phyloP scores from a whole-genome alignment of 2,888 invertebrate species.

The Sceliomorpha sp. region DNA sequence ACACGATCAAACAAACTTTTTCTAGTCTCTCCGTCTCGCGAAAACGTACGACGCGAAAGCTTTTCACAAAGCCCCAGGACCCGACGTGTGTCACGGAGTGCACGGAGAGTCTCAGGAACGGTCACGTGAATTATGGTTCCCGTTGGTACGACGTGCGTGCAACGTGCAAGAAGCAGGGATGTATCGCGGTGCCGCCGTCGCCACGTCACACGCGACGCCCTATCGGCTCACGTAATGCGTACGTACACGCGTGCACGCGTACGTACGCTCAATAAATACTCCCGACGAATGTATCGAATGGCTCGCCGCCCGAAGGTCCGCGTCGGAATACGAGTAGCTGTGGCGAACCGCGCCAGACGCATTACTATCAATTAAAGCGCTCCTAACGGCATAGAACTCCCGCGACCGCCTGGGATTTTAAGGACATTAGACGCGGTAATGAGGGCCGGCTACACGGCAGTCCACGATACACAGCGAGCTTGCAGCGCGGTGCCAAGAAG shows the following conservation, averaged over 20 bases:
- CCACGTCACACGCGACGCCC: conserved; percentile 31
- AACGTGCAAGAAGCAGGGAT: conserved; percentile 21
- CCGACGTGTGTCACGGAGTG: too few relatives aligned
- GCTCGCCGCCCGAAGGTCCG: conserved; percentile 2
- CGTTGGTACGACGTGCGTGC: conserved; percentile 27
- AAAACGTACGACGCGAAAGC: too few relatives aligned
- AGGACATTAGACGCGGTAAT: conserved; percentile 38
- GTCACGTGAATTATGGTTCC: conserved; percentile 25
- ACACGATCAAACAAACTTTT: too few relatives aligned
- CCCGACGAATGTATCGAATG: not conserved
- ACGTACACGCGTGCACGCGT: conserved; percentile 8
- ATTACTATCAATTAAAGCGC: conserved; percentile 67
- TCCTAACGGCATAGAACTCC: conserved; percentile 30
- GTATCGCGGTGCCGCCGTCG: conserved; percentile 20
- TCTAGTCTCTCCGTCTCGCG: too few relatives aligned
- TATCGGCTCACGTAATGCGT: conserved; percentile 26
- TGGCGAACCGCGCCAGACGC: conserved; percentile 59
- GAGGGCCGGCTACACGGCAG: conserved; percentile 26
- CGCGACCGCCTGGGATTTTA: conserved; percentile 25
- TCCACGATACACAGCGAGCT: too few relatives aligned
- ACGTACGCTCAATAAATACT: not conserved
- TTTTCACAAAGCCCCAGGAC: too few relatives aligned
- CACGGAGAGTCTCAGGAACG: too few relatives aligned
- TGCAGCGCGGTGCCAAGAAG: too few relatives aligned
- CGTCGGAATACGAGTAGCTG: conserved; percentile 15